Conservation (phyloP, 1,140 invertebrate species). For the Bombus breviceps region DNA sequence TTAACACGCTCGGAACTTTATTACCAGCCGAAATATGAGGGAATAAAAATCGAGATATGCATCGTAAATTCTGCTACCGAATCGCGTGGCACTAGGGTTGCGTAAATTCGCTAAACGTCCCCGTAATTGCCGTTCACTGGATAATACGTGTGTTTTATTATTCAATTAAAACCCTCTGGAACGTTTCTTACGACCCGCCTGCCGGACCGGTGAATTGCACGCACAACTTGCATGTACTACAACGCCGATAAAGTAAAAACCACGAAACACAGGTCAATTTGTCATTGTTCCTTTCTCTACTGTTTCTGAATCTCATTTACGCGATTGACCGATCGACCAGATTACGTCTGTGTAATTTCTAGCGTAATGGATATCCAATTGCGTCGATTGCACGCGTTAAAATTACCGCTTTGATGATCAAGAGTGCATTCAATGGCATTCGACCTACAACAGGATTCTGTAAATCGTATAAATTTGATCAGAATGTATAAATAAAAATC, state of each 20-base stretch:
- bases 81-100: background rate
- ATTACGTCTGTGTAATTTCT: background rate
- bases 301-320: background rate
- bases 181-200: conserved; percentile 42
- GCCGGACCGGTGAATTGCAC: conserved; percentile 38
- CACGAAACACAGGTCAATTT: conserved; percentile 59
- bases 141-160: conserved; percentile 65
- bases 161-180: conserved; percentile 60
- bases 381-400: background rate
- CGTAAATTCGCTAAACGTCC: conserved; percentile 56
- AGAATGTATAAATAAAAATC: background rate
- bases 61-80: conserved; percentile 14
- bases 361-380: background rate
- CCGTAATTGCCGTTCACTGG: conserved; percentile 20
- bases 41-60: background rate
- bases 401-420: background rate
- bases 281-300: conserved; percentile 52
- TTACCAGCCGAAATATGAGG: background rate
- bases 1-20: background rate
- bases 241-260: conserved; percentile 61
- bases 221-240: conserved; percentile 68
- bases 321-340: background rate
- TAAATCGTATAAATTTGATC: background rate
- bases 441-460: background rate
- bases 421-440: background rate